Evolutionary conservation across 2,113 vertebrate species (phyloP).

Genomic region (Pseudolaguvia tuberculata): DNA sequence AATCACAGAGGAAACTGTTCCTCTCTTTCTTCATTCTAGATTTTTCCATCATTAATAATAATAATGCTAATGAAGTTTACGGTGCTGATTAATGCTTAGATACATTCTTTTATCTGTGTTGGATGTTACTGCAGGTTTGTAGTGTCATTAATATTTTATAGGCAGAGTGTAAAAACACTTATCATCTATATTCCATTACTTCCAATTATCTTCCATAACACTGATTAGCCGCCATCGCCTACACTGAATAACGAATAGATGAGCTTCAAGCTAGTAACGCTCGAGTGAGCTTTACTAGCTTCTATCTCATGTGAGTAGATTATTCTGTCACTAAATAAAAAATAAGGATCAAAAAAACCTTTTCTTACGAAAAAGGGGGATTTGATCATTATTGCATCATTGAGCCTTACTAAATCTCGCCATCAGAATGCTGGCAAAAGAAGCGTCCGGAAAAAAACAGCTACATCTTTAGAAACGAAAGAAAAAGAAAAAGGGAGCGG

Average conservation of each 20-base stretch:
- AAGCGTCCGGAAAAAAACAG: neutral
- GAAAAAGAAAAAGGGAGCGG: neutral
- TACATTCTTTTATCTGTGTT: constrained; percentile 6
- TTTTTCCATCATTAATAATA: neutral
- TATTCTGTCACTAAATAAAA: neutral
- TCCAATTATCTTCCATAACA: constrained; percentile 20
- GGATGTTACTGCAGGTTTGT: neutral
- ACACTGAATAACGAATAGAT: constrained; percentile 12
- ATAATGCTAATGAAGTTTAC: too few relatives aligned
- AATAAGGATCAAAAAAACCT: neutral
- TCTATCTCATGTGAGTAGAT: neutral
- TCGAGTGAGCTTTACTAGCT: too few relatives aligned
- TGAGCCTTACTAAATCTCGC: neutral
- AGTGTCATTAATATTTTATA: constrained; percentile 36
- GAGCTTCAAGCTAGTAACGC: neutral
- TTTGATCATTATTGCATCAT: constrained; percentile 8
- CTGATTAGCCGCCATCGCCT: constrained; percentile 8
- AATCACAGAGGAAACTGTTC: too few relatives aligned
- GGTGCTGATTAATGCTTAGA: neutral
- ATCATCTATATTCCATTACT: constrained; percentile 24
- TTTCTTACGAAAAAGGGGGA: neutral
- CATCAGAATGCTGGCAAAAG: neutral
- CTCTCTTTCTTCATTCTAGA: neutral
- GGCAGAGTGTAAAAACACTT: neutral
- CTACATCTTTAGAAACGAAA: neutral